Percentiles rank a stretch among this genome's conserved stretches.
These are phyloP conservation scores for Sebastiscus albofasciatus DNA, from an alignment of 2,797 vertebrate species.

Conservation along the genomic window DNA sequence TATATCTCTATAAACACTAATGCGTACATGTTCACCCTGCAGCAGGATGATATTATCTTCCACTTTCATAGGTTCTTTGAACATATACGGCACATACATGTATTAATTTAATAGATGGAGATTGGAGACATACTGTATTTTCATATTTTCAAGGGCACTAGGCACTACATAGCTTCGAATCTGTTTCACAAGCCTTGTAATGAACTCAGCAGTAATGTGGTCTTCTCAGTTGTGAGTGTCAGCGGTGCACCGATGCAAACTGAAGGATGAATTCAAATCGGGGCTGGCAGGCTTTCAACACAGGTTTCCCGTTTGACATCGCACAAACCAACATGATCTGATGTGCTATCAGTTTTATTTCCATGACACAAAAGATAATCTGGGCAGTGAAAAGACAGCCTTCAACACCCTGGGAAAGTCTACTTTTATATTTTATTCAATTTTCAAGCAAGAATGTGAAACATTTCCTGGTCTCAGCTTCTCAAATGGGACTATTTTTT, in stretches of 20 bases:
- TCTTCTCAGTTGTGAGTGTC: conserved; percentile 26
- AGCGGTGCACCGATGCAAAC: conserved; percentile 22
- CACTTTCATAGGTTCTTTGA: not conserved
- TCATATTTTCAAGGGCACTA: conserved; percentile 32
- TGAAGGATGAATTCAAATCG: conserved; percentile 40
- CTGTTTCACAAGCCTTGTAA: conserved; percentile 10
- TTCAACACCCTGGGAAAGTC: not conserved
- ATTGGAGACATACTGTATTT: conserved; percentile 12
- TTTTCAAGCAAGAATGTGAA: not conserved
- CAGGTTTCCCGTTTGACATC: conserved; percentile 45
- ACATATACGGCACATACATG: not conserved
- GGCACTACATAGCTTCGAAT: not conserved
- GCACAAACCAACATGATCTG: conserved; percentile 26
- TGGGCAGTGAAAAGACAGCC: conserved; percentile 1
- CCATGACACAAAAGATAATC: conserved; percentile 6
- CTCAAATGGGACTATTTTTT: too few relatives aligned
- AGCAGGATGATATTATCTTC: conserved; percentile 13
- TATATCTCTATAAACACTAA: conserved; percentile 39
- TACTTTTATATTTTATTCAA: not conserved
- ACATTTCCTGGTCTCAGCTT: too few relatives aligned
- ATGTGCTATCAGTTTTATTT: conserved; percentile 52
- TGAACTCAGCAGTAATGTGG: conserved; percentile 10
- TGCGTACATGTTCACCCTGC: not conserved
- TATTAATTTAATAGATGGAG: conserved; percentile 1
- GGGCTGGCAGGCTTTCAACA: conserved; percentile 56